Evolutionary conservation across 2,113 vertebrate species (phyloP).

Genomic region (Nothoprocta pentlandii): DNA sequence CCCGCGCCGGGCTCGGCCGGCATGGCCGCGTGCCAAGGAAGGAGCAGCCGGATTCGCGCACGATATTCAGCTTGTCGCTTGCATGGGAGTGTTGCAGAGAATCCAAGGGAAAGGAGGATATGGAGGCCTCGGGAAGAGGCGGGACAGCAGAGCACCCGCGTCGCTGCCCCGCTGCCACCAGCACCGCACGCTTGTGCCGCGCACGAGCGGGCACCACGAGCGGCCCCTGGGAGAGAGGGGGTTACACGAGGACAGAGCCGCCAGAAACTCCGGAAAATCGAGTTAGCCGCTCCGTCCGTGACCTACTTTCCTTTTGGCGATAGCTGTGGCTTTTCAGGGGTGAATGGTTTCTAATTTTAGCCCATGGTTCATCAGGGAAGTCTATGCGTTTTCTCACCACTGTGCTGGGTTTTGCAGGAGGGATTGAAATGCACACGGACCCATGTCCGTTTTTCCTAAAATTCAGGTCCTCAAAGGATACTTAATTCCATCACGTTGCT

Average conservation of each 20-base stretch:
- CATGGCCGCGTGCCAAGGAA: background rate
- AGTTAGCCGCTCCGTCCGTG: constrained; percentile 64
- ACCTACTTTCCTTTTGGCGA: constrained; percentile 70
- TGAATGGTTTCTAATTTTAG: constrained; percentile 72
- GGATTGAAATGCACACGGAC: background rate
- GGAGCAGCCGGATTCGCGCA: background rate
- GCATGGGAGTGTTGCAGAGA: background rate
- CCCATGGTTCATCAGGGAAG: constrained; percentile 42
- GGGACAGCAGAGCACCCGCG: background rate
- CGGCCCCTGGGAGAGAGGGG: constrained; percentile 23
- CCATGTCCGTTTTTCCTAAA: background rate
- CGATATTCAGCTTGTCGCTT: background rate
- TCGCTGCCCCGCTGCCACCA: too few relatives aligned
- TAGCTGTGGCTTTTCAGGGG: constrained; percentile 60
- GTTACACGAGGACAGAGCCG: constrained; percentile 50
- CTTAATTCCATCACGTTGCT: background rate
- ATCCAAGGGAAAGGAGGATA: constrained; percentile 19
- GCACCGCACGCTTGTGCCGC: background rate
- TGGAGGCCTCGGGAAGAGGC: background rate
- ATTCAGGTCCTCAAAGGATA: background rate
- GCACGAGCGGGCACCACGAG: background rate
- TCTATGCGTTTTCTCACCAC: background rate
- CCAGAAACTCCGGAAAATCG: constrained; percentile 51
- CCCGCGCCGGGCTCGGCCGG: background rate
- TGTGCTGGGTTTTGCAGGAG: background rate